phyloP scores from a whole-genome alignment of 2,113 vertebrate species.

The Corythornis cristatus region DNA sequence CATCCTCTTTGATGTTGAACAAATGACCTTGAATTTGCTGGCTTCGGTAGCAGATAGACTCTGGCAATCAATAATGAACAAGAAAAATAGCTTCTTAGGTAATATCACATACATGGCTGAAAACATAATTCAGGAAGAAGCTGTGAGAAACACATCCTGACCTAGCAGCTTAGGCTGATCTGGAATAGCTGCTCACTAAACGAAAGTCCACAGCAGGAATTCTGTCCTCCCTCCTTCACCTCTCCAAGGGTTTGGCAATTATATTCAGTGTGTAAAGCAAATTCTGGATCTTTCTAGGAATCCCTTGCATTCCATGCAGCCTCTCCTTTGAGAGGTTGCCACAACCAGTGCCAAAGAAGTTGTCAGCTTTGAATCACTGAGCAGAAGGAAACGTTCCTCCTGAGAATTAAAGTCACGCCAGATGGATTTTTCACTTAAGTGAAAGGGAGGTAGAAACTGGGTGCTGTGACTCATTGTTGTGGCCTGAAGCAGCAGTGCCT shows the following conservation, averaged over 20 bases:
- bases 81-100: not conserved
- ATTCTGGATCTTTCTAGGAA: conserved; percentile 1
- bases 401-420: not conserved
- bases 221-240: not conserved
- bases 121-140: not conserved
- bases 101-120: not conserved
- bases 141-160: not conserved
- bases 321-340: not conserved
- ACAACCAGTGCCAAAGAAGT: not conserved
- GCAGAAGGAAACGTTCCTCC: not conserved
- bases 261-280: not conserved
- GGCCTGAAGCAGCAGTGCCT: not conserved
- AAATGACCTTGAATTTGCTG: not conserved
- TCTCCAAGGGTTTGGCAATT: not conserved
- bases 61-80: not conserved
- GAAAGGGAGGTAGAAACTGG: not conserved
- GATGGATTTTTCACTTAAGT: not conserved
- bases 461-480: not conserved
- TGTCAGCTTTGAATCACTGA: not conserved
- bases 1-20: not conserved
- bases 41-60: not conserved
- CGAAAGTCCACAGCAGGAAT: not conserved
- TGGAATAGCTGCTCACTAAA: not conserved
- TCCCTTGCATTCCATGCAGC: not conserved
- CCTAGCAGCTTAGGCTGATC: not conserved